These are phyloP conservation scores for Contarinia nasturtii DNA, from an alignment of 1,140 invertebrate species.

Conservation along the genomic window DNA sequence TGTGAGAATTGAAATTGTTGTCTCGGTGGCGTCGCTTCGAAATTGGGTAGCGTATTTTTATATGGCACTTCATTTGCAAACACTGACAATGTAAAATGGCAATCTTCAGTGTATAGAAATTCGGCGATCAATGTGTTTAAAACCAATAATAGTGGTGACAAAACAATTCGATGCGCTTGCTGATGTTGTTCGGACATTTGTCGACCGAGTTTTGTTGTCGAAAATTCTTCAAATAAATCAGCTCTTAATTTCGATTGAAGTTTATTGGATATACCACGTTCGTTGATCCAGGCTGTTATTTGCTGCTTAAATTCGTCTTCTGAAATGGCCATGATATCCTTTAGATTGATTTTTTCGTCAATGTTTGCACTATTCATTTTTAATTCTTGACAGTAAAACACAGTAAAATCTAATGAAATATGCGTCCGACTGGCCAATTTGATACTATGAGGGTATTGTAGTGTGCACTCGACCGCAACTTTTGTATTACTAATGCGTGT, in stretches of 20 bases:
- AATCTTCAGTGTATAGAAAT: conserved; percentile 18
- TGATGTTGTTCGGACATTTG: background rate
- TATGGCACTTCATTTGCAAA: conserved; percentile 18
- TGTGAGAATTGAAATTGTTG: conserved; percentile 10
- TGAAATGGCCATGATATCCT: conserved; percentile 5
- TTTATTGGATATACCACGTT: conserved; percentile 13
- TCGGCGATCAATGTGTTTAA: conserved; percentile 19
- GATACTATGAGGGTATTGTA: no score
- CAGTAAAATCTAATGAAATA: no score
- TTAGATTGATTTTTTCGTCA: background rate
- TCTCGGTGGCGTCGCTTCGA: conserved; percentile 11
- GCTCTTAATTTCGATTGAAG: conserved; percentile 16
- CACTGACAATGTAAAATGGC: conserved; percentile 17
- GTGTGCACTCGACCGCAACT: no score
- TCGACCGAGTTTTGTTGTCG: conserved; percentile 11
- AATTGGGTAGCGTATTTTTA: conserved; percentile 13
- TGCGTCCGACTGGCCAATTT: no score
- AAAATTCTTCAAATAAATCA: conserved; percentile 15
- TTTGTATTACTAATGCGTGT: no score
- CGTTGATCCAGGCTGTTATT: conserved; percentile 16
- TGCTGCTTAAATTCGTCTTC: conserved; percentile 14
- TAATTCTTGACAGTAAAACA: no score
- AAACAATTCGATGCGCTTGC: conserved; percentile 5
- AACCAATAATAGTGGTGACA: conserved; percentile 11
- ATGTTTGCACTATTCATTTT: background rate